Evolutionary conservation across 2,888 invertebrate genomes (phyloP).

Genomic region (Euzetes globulus): DNA sequence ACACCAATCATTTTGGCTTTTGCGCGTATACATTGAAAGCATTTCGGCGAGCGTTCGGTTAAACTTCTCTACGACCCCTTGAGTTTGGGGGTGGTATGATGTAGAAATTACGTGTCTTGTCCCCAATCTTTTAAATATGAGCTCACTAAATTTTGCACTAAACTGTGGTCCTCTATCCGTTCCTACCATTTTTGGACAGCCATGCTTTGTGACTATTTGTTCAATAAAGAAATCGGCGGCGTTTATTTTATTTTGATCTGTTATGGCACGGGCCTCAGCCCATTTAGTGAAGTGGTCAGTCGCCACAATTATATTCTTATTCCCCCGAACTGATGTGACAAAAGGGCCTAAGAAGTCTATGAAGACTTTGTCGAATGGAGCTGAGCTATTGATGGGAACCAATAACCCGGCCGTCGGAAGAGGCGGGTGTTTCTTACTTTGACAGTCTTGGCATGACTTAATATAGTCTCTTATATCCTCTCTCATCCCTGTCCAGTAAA

Average conservation of each 20-base stretch:
- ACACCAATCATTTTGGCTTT: conserved; percentile 38
- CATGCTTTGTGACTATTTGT: not conserved
- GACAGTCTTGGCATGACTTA: not conserved
- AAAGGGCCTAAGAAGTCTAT: not conserved
- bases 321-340: not conserved
- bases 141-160: not conserved
- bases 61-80: conserved; percentile 10
- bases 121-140: not conserved
- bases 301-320: not conserved
- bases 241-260: not conserved
- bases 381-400: not conserved
- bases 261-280: not conserved
- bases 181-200: not conserved
- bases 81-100: not conserved
- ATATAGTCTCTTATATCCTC: not conserved
- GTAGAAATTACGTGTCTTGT: not conserved
- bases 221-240: not conserved
- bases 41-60: conserved; percentile 39
- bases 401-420: not conserved
- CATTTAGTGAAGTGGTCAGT: conserved; percentile 12
- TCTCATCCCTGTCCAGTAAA: not conserved
- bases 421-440: not conserved
- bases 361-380: not conserved
- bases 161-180: not conserved
- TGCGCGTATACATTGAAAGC: conserved; percentile 38